phyloP scores from a whole-genome alignment of 2,888 invertebrate genomes.

The Eilema depressum region DNA sequence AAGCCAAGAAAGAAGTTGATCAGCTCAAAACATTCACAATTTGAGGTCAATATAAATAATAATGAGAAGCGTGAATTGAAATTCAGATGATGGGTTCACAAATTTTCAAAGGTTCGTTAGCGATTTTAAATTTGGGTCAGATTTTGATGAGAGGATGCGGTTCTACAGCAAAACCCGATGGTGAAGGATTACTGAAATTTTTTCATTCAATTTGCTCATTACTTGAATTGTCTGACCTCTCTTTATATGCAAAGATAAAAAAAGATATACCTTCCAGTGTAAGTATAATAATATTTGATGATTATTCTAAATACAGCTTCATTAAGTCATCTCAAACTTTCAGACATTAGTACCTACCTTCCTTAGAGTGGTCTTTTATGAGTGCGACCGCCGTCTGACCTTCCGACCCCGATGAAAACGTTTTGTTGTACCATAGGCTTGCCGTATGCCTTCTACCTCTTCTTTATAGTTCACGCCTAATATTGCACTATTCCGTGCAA shows the following conservation, averaged over 20 bases:
- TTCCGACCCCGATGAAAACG: too few species aligned
- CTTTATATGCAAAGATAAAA: not conserved
- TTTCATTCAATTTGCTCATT: not conserved
- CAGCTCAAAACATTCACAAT: conserved; percentile 8
- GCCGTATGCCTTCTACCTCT: too few species aligned
- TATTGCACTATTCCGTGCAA: too few species aligned
- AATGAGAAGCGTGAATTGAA: conserved; percentile 51
- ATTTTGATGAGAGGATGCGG: conserved; percentile 50
- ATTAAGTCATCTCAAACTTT: too few species aligned
- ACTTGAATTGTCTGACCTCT: not conserved
- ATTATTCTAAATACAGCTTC: too few species aligned
- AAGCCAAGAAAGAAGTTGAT: not conserved
- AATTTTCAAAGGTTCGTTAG: conserved; percentile 56
- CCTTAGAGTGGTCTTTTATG: too few species aligned
- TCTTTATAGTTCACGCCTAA: too few species aligned
- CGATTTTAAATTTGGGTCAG: conserved; percentile 61
- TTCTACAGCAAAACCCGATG: conserved; percentile 38
- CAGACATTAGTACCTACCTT: too few species aligned
- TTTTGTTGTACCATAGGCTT: too few species aligned
- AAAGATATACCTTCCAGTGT: too few species aligned
- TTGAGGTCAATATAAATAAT: conserved; percentile 40
- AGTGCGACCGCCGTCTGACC: too few species aligned
- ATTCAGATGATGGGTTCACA: conserved; percentile 33
- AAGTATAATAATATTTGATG: too few species aligned
- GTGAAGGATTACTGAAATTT: conserved; percentile 19